Evolutionary conservation across 2,888 invertebrate species (phyloP).

Genomic region (Mythimna impura): DNA sequence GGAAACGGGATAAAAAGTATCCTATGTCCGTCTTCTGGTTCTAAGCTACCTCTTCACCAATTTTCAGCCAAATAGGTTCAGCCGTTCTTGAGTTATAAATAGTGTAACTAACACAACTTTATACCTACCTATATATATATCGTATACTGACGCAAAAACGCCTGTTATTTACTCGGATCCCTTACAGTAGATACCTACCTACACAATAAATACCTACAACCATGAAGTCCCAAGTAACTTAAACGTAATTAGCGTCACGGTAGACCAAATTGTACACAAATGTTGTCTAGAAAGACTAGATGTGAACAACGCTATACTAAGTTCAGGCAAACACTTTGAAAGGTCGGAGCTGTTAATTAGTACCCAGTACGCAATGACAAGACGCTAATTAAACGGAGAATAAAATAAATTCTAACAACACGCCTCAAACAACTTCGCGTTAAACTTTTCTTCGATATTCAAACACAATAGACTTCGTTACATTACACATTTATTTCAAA

Average conservation of each 20-base stretch:
- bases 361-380: slow-evolving; percentile 8
- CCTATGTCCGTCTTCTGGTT: too few species aligned
- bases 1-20: too few species aligned
- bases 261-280: background rate
- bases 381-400: slow-evolving; percentile 4
- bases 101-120: too few species aligned
- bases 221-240: background rate
- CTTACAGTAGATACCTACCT: too few species aligned
- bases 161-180: too few species aligned
- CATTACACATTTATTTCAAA: slow-evolving; percentile 50
- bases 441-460: slow-evolving; percentile 19
- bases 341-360: background rate
- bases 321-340: background rate
- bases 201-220: background rate
- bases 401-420: background rate
- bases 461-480: slow-evolving; percentile 54
- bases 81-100: too few species aligned
- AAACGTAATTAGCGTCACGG: too few species aligned
- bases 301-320: background rate
- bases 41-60: too few species aligned
- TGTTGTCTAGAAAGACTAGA: background rate
- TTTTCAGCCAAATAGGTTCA: too few species aligned
- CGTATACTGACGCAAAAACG: too few species aligned
- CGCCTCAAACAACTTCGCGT: slow-evolving; percentile 1
- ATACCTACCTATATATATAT: too few species aligned